Evolutionary conservation across 2,113 vertebrate genomes (phyloP).

Genomic region (Strigops habroptila): DNA sequence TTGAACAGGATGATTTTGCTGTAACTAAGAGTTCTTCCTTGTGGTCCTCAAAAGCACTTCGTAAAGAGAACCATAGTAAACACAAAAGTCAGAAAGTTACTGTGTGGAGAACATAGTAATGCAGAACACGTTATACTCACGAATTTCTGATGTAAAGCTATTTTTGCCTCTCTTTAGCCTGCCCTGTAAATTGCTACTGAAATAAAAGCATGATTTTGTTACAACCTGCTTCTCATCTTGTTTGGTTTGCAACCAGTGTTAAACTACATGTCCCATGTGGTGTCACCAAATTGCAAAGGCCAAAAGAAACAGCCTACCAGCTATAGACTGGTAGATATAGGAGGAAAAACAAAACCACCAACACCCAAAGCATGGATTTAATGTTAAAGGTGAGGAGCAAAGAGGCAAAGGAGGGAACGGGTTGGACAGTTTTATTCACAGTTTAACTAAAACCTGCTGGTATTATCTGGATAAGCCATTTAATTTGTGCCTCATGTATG

Average conservation of each 20-base stretch:
- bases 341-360: not conserved
- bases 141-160: not conserved
- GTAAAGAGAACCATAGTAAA: not conserved
- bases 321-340: not conserved
- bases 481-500: not conserved
- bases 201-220: conserved; percentile 12
- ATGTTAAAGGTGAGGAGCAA: not conserved
- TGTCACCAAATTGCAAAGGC: not conserved
- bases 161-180: not conserved
- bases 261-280: not conserved
- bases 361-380: not conserved
- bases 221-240: not conserved
- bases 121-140: not conserved
- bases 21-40: not conserved
- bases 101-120: not conserved
- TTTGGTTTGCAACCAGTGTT: not conserved
- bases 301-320: not conserved
- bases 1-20: not conserved
- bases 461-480: not conserved
- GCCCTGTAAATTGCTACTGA: not conserved
- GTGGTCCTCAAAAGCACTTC: not conserved
- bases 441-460: not conserved
- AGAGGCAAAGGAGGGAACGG: not conserved
- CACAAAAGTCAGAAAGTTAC: not conserved
- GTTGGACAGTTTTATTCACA: not conserved